Percentiles rank a stretch among this genome's conserved stretches.
These are phyloP conservation scores for Pristionchus mayeri DNA, from an alignment of 2,888 invertebrate genomes.

Conservation along the genomic window DNA sequence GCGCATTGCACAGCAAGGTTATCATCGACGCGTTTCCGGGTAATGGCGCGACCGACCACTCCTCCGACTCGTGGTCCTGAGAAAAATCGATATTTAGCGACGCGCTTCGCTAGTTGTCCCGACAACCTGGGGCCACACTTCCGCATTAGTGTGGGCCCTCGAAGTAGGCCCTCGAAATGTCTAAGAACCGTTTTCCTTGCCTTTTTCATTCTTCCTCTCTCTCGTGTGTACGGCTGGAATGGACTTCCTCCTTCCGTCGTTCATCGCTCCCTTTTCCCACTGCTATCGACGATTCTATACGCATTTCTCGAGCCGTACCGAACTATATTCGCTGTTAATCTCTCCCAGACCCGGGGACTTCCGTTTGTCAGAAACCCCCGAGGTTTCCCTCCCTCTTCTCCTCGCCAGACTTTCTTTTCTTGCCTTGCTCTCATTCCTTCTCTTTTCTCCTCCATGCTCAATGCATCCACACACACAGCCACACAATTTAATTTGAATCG, in stretches of 20 bases:
- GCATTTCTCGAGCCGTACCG: neutral
- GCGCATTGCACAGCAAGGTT: constrained; percentile 22
- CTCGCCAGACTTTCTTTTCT: neutral
- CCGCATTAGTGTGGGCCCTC: too few species aligned
- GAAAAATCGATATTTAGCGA: too few species aligned
- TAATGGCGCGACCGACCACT: too few species aligned
- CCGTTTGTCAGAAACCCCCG: too few species aligned
- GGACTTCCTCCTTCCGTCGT: constrained; percentile 40
- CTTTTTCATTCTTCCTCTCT: neutral
- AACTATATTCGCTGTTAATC: too few species aligned
- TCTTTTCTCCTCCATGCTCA: neutral
- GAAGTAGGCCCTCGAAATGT: too few species aligned
- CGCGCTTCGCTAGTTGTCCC: too few species aligned
- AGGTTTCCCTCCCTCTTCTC: neutral
- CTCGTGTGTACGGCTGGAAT: constrained; percentile 21
- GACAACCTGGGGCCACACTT: too few species aligned
- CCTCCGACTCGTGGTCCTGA: too few species aligned
- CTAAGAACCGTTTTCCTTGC: neutral
- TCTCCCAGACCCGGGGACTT: too few species aligned
- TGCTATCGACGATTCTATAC: neutral
- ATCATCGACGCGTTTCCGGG: constrained; percentile 27
- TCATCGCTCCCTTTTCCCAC: neutral
- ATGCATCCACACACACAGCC: constrained; percentile 30
- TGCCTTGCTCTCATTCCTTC: neutral
- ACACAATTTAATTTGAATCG: constrained; percentile 43